Conservation (phyloP, 2,888 invertebrate genomes). For the Scaptomyza tumidula region DNA sequence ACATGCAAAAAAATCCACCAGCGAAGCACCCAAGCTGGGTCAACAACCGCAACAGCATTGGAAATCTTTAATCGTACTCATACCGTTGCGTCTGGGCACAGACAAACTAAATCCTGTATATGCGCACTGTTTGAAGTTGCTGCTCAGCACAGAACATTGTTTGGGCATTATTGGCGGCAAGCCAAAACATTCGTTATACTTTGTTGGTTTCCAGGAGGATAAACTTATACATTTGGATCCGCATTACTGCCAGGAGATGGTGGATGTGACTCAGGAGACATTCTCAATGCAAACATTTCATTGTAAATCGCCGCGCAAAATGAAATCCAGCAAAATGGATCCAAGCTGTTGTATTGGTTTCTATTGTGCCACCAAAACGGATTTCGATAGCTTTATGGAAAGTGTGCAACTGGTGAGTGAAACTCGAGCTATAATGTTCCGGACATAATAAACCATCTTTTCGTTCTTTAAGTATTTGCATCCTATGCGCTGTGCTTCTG, state of each 20-base stretch:
- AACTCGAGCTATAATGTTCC: background rate
- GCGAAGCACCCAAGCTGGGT: constrained; percentile 47
- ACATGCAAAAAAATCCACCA: constrained; percentile 46
- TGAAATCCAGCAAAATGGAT: constrained; percentile 94
- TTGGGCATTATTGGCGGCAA: constrained; percentile 97
- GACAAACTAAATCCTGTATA: constrained; percentile 94
- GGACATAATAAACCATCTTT: background rate
- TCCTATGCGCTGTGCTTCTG: constrained; percentile 84
- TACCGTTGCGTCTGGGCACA: constrained; percentile 94
- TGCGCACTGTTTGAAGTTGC: constrained; percentile 91
- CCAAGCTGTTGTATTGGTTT: constrained; percentile 97
- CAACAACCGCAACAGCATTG: constrained; percentile 84
- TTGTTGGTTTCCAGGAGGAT: constrained; percentile 97
- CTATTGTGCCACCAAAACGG: constrained; percentile 90
- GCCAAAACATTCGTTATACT: constrained; percentile 96
- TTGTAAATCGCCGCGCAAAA: constrained; percentile 93
- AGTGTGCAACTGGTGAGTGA: constrained; percentile 87
- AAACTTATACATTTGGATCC: constrained; percentile 96
- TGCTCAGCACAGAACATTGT: constrained; percentile 92
- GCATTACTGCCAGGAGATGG: constrained; percentile 96
- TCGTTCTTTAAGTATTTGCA: constrained; percentile 85
- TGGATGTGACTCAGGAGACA: constrained; percentile 92
- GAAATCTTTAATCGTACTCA: constrained; percentile 92
- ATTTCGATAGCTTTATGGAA: constrained; percentile 91
- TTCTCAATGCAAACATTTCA: constrained; percentile 93